A percentile compares a stretch with the other conserved stretches of the same genome.
Evolutionary conservation across 2,797 vertebrate species (phyloP).

Genomic region (Philypnodon macrostomus): DNA sequence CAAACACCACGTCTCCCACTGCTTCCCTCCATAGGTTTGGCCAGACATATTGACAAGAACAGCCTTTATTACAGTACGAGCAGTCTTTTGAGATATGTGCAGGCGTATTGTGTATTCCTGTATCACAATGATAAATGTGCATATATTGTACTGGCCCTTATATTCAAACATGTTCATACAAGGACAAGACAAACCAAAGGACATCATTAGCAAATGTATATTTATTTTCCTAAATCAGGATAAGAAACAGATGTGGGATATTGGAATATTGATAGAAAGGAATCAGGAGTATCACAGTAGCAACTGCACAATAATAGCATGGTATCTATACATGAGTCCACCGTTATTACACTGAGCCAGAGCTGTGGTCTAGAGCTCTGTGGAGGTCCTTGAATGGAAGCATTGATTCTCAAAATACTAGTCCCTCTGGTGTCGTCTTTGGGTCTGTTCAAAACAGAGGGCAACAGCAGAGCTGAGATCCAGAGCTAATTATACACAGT

Average conservation of each 20-base stretch:
- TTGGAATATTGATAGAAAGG: constrained; percentile 47
- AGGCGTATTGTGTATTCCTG: no score
- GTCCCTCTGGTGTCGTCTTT: constrained; percentile 51
- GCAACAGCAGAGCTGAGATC: constrained; percentile 20
- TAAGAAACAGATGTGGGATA: constrained; percentile 57
- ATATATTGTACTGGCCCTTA: not conserved
- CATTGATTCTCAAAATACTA: constrained; percentile 45
- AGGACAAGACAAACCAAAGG: constrained; percentile 2
- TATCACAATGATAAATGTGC: not conserved
- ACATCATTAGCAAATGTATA: constrained; percentile 48
- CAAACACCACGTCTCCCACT: no score
- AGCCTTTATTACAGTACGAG: not conserved
- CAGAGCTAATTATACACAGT: constrained; percentile 29
- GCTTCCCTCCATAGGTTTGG: not conserved
- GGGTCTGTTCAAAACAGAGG: constrained; percentile 38
- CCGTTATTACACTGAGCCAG: constrained; percentile 34
- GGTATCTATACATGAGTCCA: constrained; percentile 50
- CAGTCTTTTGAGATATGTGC: not conserved
- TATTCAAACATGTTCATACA: no score
- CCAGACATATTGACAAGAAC: not conserved
- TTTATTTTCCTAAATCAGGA: constrained; percentile 72
- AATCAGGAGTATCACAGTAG: constrained; percentile 57
- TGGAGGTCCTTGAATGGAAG: constrained; percentile 57
- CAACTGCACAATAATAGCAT: constrained; percentile 55
- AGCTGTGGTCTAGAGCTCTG: constrained; percentile 27